These are phyloP conservation scores for Ichneumon xanthorius DNA, from an alignment of 2,888 invertebrate species.

Conservation along the genomic window DNA sequence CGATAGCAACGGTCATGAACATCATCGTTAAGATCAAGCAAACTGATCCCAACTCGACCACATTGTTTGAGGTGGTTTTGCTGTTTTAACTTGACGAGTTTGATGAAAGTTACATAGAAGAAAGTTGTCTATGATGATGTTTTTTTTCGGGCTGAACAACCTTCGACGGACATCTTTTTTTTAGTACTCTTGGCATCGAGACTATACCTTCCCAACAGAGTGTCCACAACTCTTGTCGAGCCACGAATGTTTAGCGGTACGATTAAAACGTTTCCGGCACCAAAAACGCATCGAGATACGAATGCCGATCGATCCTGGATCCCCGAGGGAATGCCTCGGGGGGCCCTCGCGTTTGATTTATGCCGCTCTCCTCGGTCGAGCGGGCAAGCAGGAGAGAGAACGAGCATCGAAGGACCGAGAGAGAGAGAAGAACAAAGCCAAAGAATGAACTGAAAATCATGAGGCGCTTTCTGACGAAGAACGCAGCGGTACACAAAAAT, in stretches of 20 bases:
- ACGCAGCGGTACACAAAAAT: neutral
- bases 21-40: neutral
- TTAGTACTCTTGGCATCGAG: neutral
- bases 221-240: constrained; percentile 62
- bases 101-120: neutral
- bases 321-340: constrained; percentile 74
- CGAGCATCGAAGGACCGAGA: constrained; percentile 29
- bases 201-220: neutral
- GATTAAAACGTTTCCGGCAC: constrained; percentile 78
- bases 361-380: constrained; percentile 68
- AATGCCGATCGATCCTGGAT: constrained; percentile 79
- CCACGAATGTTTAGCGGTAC: constrained; percentile 75
- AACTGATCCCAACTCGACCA: neutral
- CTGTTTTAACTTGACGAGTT: neutral
- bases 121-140: neutral
- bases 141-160: neutral
- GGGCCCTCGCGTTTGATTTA: constrained; percentile 74
- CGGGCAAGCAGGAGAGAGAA: constrained; percentile 42
- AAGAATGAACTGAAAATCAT: constrained; percentile 20
- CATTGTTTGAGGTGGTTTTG: neutral
- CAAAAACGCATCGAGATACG: constrained; percentile 76
- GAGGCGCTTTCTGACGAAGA: constrained; percentile 14
- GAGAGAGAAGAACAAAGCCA: constrained; percentile 18
- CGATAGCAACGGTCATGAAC: neutral
- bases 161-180: neutral